phyloP scores from a whole-genome alignment of 1,140 invertebrate genomes.

The Spodoptera litura region DNA sequence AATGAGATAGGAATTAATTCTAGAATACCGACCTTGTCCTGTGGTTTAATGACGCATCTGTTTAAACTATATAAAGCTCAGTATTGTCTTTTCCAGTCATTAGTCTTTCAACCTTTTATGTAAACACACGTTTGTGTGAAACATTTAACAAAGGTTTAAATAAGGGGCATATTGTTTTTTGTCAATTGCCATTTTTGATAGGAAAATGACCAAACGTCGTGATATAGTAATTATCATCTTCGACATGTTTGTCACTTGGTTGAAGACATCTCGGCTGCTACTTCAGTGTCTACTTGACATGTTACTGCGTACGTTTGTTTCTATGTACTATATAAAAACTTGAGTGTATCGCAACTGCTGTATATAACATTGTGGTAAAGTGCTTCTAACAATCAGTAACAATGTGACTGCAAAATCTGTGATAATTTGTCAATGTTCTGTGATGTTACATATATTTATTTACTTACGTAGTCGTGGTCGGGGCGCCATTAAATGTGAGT shows the following conservation, averaged over 20 bases:
- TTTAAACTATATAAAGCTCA: slow-evolving; percentile 16
- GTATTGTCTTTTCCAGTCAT: not conserved
- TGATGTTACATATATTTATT: slow-evolving; percentile 15
- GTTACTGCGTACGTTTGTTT: slow-evolving; percentile 37
- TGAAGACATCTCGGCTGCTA: slow-evolving; percentile 14
- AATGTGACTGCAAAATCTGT: slow-evolving; percentile 47
- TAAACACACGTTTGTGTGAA: slow-evolving; percentile 9
- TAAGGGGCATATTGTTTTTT: slow-evolving; percentile 23
- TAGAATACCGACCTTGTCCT: slow-evolving; percentile 14
- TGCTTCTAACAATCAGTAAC: slow-evolving; percentile 25
- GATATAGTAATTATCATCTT: slow-evolving; percentile 63
- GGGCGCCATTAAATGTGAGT: slow-evolving; percentile 28
- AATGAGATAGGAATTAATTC: not conserved
- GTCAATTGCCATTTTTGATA: slow-evolving; percentile 34
- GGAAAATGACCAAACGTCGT: slow-evolving; percentile 66
- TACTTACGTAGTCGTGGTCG: not conserved
- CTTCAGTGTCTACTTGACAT: slow-evolving; percentile 30
- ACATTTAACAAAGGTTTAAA: slow-evolving; percentile 13
- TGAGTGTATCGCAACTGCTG: slow-evolving; percentile 28
- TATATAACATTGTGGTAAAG: slow-evolving; percentile 11
- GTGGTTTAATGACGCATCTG: slow-evolving; percentile 15
- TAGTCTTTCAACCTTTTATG: slow-evolving; percentile 29
- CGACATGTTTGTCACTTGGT: slow-evolving; percentile 42
- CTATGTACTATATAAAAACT: slow-evolving; percentile 29
- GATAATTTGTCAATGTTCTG: slow-evolving; percentile 2